Percentiles rank a stretch among this genome's conserved stretches.
Evolutionary conservation across 2,888 invertebrate species (phyloP).

Genomic region (Patella depressa): DNA sequence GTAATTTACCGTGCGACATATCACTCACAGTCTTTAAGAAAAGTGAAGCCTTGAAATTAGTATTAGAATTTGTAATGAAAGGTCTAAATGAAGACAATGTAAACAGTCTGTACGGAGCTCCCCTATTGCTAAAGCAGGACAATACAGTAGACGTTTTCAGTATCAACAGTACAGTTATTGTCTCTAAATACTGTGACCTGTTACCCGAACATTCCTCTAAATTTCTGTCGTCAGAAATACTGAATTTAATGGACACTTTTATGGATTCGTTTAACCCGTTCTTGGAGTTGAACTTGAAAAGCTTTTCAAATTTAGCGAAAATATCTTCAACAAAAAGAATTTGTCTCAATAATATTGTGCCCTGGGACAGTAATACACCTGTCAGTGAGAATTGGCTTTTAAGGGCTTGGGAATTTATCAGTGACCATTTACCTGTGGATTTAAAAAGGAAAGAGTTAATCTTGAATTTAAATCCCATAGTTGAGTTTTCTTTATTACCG

Average conservation of each 20-base stretch:
- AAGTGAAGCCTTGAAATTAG: neutral
- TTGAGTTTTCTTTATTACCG: too few species aligned
- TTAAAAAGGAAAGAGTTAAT: too few species aligned
- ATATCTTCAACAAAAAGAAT: too few species aligned
- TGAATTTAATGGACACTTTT: neutral
- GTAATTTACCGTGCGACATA: too few species aligned
- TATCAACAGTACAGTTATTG: too few species aligned
- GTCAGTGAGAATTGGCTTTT: neutral
- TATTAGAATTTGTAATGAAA: slow-evolving; percentile 10
- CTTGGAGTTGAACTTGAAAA: neutral
- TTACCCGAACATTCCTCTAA: too few species aligned
- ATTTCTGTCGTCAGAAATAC: too few species aligned
- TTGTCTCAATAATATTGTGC: neutral
- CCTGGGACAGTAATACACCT: neutral
- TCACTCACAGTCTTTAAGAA: too few species aligned
- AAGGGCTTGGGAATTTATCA: neutral
- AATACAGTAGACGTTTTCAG: neutral
- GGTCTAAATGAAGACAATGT: neutral
- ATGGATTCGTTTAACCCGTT: neutral
- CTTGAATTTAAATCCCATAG: too few species aligned
- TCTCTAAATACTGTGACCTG: too few species aligned
- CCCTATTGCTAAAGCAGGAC: slow-evolving; percentile 15
- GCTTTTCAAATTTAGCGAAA: too few species aligned
- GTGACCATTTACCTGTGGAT: neutral
- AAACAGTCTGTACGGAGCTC: slow-evolving; percentile 12